Conservation (phyloP, 2,888 invertebrate genomes). For the Ernsta delagoae region DNA sequence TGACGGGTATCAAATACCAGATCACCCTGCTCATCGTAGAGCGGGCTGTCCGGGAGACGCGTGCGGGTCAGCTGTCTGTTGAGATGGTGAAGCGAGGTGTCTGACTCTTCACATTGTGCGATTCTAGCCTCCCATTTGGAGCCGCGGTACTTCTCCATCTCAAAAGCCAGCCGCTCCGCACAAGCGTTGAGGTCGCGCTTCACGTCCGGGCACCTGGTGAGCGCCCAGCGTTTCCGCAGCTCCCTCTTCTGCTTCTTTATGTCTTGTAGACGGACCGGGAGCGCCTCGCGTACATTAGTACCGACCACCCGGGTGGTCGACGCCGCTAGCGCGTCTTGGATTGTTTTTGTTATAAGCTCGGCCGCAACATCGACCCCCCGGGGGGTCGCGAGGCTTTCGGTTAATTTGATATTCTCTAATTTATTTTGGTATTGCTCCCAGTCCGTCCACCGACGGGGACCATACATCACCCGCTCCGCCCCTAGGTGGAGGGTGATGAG, state of each 20-base stretch:
- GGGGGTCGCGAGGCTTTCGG: background rate
- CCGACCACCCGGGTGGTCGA: background rate
- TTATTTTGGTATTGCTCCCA: background rate
- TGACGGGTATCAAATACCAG: background rate
- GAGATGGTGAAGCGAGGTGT: background rate
- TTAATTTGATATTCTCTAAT: background rate
- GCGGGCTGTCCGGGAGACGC: background rate
- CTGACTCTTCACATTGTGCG: background rate
- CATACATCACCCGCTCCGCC: background rate
- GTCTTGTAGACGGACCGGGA: background rate
- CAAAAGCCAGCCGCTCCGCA: conserved; percentile 5
- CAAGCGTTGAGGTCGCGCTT: conserved; percentile 6
- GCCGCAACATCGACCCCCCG: background rate
- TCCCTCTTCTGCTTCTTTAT: background rate
- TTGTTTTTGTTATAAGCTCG: background rate
- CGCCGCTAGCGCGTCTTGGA: background rate
- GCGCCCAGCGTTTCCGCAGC: background rate
- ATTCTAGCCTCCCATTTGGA: background rate
- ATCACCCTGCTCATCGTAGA: background rate
- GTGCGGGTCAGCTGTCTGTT: conserved; percentile 10
- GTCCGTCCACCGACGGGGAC: background rate
- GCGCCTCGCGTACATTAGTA: background rate
- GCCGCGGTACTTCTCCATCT: background rate
- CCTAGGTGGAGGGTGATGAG: background rate
- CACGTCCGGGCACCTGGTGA: background rate